phyloP scores from a whole-genome alignment of 2,888 invertebrate genomes.

The Seira ritae region DNA sequence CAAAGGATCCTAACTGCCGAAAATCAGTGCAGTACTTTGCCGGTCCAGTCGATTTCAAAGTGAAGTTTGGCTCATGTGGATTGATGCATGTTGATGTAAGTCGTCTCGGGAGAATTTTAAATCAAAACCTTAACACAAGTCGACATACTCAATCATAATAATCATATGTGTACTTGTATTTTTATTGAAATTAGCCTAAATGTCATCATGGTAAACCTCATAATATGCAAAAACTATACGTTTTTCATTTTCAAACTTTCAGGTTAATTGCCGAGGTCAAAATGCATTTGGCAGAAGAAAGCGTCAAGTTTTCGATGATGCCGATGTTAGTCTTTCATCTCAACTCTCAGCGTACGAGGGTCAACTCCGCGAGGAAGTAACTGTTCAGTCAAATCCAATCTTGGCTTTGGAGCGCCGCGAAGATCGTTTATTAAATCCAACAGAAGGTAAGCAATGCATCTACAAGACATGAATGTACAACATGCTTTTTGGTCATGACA shows the following conservation, averaged over 20 bases:
- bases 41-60: constrained; percentile 87
- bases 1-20: constrained; percentile 93
- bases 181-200: too few relatives aligned
- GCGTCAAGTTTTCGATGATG: constrained; percentile 71
- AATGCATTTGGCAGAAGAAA: constrained; percentile 92
- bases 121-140: too few relatives aligned
- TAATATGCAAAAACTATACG: too few relatives aligned
- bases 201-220: too few relatives aligned
- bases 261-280: constrained; percentile 93
- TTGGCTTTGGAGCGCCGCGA: constrained; percentile 91
- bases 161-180: too few relatives aligned
- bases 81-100: constrained; percentile 92
- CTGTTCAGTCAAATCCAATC: constrained; percentile 93
- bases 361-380: constrained; percentile 93
- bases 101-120: background rate
- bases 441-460: constrained; percentile 81
- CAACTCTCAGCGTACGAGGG: constrained; percentile 79
- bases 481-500: too few relatives aligned
- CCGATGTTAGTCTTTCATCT: constrained; percentile 66
- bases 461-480: too few relatives aligned
- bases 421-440: constrained; percentile 86
- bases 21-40: constrained; percentile 85
- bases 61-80: constrained; percentile 93
- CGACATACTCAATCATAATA: too few relatives aligned
- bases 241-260: too few relatives aligned